Base-by-base conservation (phyloP, 2,113 vertebrate species). In the Thomomys bottae region DNA sequence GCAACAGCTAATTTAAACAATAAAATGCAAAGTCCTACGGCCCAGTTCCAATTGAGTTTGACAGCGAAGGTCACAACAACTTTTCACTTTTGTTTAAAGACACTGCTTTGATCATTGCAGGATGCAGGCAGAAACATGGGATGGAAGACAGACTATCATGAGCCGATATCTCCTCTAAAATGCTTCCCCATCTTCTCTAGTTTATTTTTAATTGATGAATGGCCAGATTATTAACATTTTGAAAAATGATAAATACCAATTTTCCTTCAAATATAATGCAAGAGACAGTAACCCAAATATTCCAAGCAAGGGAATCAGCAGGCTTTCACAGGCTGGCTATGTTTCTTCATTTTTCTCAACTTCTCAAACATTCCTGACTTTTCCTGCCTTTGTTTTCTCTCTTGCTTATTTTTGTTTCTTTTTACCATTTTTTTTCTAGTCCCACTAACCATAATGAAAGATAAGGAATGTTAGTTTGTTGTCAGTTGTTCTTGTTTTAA, bases 1-100 rank as follows among this genome's bases (percentile, higher is more conserved):
- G 96, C 92, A 97, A 95, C 59, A 88, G 94, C 96, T 97, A 96
- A 97, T 97, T 98, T 97, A 97, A 98, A 97, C 97, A 98, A 98
- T 97, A 97, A 97, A 97, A 97, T 83, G 95, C 81, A 2, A 97
- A 98, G 96, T 97, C 95, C 94, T 92, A 77, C 17, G 0, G 91
- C n/a, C 2, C 84, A 84, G 94, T 86, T 96, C 97, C 97, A 97
- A 98, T 97, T 94, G 94, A 97, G 88, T 96, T 94, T 98, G 98
- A 98, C 97, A 97, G 97, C 72, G 96, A 97, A 97, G 97, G 97
- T 98, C 97, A 97, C 82, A 84, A 59, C 70, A 97, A 97, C 97
- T 97, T 97, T 96, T 95, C 97, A 80, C 96, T 96, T 96, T 93
- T 96, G 92, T 95, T 97, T 97, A 97, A 96, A 96, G 96, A 93